Evolutionary conservation across 1,140 invertebrate genomes (phyloP).

Genomic region (Ectropis grisescens): DNA sequence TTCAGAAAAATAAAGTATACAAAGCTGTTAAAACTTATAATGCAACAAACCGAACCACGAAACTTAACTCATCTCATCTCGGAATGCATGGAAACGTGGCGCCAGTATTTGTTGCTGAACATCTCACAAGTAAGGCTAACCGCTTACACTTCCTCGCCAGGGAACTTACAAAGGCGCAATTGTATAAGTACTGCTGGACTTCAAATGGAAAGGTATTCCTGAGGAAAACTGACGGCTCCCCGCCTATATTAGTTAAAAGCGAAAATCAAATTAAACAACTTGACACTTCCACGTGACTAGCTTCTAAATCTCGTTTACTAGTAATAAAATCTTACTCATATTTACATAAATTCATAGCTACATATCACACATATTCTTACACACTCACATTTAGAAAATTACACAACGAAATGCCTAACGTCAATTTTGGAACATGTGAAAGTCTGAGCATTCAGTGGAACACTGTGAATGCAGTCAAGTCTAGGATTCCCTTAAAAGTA

Average conservation of each 20-base stretch:
- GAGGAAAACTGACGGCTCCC: background rate
- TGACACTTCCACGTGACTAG: background rate
- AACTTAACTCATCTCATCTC: background rate
- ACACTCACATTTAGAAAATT: background rate
- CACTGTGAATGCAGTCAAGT: too few relatives aligned
- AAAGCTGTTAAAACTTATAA: background rate
- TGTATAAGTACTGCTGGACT: background rate
- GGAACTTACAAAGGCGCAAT: background rate
- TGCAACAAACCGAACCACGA: background rate
- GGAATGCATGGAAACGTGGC: background rate
- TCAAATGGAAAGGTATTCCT: background rate
- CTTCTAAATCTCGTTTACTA: background rate
- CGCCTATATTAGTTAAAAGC: background rate
- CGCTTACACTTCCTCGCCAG: background rate
- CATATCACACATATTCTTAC: background rate
- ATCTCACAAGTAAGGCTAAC: background rate
- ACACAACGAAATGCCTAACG: too few relatives aligned
- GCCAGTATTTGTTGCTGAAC: background rate
- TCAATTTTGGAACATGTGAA: background rate
- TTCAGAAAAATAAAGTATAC: background rate
- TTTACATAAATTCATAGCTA: background rate
- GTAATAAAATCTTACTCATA: background rate
- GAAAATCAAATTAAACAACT: background rate
- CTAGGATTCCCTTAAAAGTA: background rate
- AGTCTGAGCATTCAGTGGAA: background rate